Conservation (phyloP, 2,113 vertebrate species). For the Amia ocellicauda region DNA sequence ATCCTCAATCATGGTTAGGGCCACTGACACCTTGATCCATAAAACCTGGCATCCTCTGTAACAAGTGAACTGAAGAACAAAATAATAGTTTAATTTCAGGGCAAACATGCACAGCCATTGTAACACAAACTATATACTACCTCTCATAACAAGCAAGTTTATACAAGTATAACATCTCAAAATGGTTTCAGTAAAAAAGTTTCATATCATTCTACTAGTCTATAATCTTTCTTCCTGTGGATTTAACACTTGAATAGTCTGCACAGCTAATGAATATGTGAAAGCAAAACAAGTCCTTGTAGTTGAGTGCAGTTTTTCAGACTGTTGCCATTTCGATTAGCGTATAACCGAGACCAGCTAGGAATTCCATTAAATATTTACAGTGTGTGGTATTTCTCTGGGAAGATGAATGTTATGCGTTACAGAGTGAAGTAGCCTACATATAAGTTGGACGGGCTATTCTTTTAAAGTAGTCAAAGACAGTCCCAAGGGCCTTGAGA, state of each 20-base stretch:
- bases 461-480: background rate
- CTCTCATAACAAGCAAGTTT: no score
- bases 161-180: no score
- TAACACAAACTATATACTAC: no score
- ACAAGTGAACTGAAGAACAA: no score
- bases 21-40: no score
- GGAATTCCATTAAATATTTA: conserved; percentile 14
- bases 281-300: background rate
- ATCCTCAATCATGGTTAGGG: no score
- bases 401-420: background rate
- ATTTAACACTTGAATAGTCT: conserved; percentile 3
- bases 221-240: background rate
- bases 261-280: background rate
- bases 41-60: no score
- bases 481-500: background rate
- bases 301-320: background rate
- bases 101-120: no score
- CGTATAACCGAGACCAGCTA: background rate
- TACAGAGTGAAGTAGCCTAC: background rate
- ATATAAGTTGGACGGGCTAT: background rate
- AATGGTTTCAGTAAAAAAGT: no score
- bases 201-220: background rate
- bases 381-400: background rate
- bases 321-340: conserved; percentile 1
- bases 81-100: no score